A percentile compares a stretch with the other conserved stretches of the same genome.
phyloP scores from a whole-genome alignment of 1,140 invertebrate species.

The Drosophila seguyi region DNA sequence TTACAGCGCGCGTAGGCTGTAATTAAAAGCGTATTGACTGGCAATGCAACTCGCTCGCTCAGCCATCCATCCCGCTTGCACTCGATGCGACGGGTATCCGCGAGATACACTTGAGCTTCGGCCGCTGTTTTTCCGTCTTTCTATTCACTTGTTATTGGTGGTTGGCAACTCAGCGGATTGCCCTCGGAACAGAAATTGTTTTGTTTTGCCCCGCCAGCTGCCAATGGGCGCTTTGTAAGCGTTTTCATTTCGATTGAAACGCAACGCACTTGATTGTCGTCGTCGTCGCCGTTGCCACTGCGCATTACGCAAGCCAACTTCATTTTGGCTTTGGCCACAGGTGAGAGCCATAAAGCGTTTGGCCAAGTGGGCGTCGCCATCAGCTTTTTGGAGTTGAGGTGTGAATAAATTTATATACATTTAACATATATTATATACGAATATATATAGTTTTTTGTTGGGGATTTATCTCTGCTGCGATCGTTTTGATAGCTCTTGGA shows the following conservation, averaged over 20 bases:
- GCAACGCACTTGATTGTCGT: constrained; percentile 56
- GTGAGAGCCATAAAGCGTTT: constrained; percentile 60
- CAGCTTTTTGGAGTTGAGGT: constrained; percentile 67
- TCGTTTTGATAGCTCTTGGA: constrained; percentile 52
- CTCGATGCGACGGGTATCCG: constrained; percentile 46
- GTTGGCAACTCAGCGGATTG: constrained; percentile 34
- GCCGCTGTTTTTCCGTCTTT: constrained; percentile 36
- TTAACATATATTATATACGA: constrained; percentile 10
- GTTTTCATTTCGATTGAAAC: constrained; percentile 20
- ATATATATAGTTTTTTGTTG: neutral
- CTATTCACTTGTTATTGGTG: constrained; percentile 76
- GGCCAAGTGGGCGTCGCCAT: constrained; percentile 71
- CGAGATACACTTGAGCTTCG: constrained; percentile 22
- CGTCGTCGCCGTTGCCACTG: constrained; percentile 48
- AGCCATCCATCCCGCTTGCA: constrained; percentile 55
- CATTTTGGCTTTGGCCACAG: constrained; percentile 66
- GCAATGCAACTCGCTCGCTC: constrained; percentile 55
- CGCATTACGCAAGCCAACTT: constrained; percentile 78
- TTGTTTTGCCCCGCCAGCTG: constrained; percentile 40
- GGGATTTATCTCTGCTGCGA: constrained; percentile 19
- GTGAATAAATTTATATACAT: constrained; percentile 75
- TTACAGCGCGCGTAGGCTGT: constrained; percentile 61
- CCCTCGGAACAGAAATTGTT: constrained; percentile 41
- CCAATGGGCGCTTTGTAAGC: constrained; percentile 62
- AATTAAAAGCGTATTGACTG: constrained; percentile 83